A percentile compares a stretch with the other conserved stretches of the same genome.
Evolutionary conservation across 2,113 vertebrate species (phyloP).

Genomic region (Melanostigma gelatinosum): DNA sequence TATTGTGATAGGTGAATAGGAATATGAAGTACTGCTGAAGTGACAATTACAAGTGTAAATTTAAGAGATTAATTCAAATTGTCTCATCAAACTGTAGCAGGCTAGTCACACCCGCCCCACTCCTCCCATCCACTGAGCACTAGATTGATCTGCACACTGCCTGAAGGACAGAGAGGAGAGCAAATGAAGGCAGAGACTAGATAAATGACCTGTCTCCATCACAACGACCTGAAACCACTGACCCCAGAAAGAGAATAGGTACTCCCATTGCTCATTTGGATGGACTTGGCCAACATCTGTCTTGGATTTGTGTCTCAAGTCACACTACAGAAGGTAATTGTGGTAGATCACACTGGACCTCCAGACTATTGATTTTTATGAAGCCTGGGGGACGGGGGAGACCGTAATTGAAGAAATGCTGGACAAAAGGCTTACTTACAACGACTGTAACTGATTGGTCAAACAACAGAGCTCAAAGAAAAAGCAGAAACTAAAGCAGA

Average conservation of each 20-base stretch:
- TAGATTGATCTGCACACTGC: slow-evolving; percentile 20
- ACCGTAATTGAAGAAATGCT: slow-evolving; percentile 34
- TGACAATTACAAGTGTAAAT: not conserved
- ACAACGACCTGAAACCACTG: slow-evolving; percentile 39
- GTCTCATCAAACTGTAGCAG: not conserved
- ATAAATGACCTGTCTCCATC: slow-evolving; percentile 38
- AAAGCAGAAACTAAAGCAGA: not conserved
- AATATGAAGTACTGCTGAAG: too few relatives aligned
- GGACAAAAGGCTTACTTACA: slow-evolving; percentile 25
- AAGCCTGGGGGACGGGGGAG: slow-evolving; percentile 32
- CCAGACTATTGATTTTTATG: slow-evolving; percentile 48
- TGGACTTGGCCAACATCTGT: slow-evolving; percentile 24
- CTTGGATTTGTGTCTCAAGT: slow-evolving; percentile 26
- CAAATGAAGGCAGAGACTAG: slow-evolving; percentile 7
- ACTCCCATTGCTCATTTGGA: slow-evolving; percentile 33
- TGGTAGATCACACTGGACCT: slow-evolving; percentile 18
- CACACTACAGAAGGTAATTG: slow-evolving; percentile 17
- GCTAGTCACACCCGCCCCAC: not conserved
- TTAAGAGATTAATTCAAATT: not conserved
- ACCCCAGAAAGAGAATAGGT: slow-evolving; percentile 19
- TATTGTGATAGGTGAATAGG: too few relatives aligned
- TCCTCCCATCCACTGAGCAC: not conserved
- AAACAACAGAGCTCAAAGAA: slow-evolving; percentile 20
- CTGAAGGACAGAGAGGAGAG: slow-evolving; percentile 21
- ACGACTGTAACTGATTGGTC: slow-evolving; percentile 26